Evolutionary conservation across 2,888 invertebrate species (phyloP).

Genomic region (Drosophila mimetica): DNA sequence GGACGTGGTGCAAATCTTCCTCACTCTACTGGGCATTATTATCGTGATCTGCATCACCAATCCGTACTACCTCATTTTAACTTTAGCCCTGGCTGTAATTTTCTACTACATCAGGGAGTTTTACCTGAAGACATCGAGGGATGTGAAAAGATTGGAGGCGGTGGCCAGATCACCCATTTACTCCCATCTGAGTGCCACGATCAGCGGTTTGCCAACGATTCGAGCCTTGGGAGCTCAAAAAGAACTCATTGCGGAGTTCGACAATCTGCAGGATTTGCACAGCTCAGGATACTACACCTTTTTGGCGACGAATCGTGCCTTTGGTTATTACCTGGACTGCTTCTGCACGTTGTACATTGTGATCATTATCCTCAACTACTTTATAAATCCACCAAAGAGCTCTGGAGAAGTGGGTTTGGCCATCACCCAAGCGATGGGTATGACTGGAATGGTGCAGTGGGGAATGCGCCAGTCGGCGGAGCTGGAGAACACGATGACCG

Average conservation of each 20-base stretch:
- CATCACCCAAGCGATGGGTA: slow-evolving; percentile 90
- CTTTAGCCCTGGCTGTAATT: slow-evolving; percentile 87
- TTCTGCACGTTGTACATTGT: slow-evolving; percentile 94
- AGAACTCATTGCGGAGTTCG: slow-evolving; percentile 91
- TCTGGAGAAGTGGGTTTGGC: slow-evolving; percentile 91
- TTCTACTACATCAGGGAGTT: slow-evolving; percentile 90
- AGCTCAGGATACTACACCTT: slow-evolving; percentile 96
- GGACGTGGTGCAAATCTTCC: slow-evolving; percentile 88
- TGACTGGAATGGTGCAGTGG: slow-evolving; percentile 90
- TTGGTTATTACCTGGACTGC: slow-evolving; percentile 96
- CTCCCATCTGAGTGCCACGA: slow-evolving; percentile 93
- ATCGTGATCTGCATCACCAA: slow-evolving; percentile 91
- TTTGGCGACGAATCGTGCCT: slow-evolving; percentile 94
- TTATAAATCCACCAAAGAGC: slow-evolving; percentile 87
- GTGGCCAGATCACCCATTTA: slow-evolving; percentile 96
- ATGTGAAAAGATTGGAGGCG: slow-evolving; percentile 92
- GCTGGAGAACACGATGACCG: slow-evolving; percentile 93
- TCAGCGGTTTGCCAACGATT: slow-evolving; percentile 96
- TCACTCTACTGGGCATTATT: slow-evolving; percentile 91
- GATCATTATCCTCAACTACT: slow-evolving; percentile 93
- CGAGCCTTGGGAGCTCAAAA: slow-evolving; percentile 93
- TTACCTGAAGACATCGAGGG: slow-evolving; percentile 91
- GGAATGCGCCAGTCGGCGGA: slow-evolving; percentile 96
- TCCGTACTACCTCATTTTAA: slow-evolving; percentile 89
- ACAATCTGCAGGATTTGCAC: slow-evolving; percentile 92